phyloP scores from a whole-genome alignment of 2,113 vertebrate species.

The Nerophis lumbriciformis region DNA sequence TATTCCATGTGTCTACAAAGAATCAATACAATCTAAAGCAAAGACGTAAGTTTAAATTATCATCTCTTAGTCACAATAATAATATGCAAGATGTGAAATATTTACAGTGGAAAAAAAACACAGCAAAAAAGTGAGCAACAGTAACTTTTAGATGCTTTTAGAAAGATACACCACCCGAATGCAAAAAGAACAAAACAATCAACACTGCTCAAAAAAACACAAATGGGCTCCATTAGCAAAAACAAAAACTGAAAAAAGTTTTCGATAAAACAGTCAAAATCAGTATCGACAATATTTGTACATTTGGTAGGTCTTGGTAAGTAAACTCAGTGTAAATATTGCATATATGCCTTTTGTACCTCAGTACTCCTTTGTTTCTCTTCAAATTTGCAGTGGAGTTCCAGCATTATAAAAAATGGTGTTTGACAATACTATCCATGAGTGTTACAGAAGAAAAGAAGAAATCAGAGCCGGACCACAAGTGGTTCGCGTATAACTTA shows the following conservation, averaged over 20 bases:
- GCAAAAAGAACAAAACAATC: slow-evolving; percentile 53
- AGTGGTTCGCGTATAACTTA: slow-evolving; percentile 72
- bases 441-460: slow-evolving; percentile 41
- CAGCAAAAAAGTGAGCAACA: slow-evolving; percentile 77
- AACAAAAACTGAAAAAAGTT: slow-evolving; percentile 66
- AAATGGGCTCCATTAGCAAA: slow-evolving; percentile 86
- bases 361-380: slow-evolving; percentile 61
- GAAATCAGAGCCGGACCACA: slow-evolving; percentile 59
- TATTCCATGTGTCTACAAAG: slow-evolving; percentile 99
- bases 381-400: slow-evolving; percentile 52
- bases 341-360: slow-evolving; percentile 97
- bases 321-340: slow-evolving; percentile 96
- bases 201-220: slow-evolving; percentile 83
- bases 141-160: slow-evolving; percentile 82
- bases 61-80: slow-evolving; percentile 77
- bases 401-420: slow-evolving; percentile 76
- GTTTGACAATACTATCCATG: slow-evolving; percentile 64
- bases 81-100: slow-evolving; percentile 83
- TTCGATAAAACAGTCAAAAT: slow-evolving; percentile 84
- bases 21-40: slow-evolving; percentile 94
- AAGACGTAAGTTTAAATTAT: slow-evolving; percentile 84
- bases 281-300: slow-evolving; percentile 84
- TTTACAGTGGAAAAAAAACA: slow-evolving; percentile 87
- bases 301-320: slow-evolving; percentile 98
- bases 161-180: slow-evolving; percentile 78